Conservation (phyloP, 92 coral and sea anemone species). For the Chrysogorgia sp. region DNA sequence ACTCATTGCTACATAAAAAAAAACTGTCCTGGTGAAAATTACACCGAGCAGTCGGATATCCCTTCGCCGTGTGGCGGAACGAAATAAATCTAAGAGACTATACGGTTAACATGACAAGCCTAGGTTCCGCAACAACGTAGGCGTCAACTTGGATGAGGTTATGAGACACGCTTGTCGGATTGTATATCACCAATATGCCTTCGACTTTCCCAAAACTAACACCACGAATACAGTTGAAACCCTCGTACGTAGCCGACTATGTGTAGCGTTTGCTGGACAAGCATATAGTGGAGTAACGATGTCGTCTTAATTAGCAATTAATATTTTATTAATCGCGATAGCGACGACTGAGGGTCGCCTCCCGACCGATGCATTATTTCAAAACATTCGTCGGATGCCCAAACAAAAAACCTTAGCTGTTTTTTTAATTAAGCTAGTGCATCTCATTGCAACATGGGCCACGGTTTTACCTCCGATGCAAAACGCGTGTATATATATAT, state of each 20-base stretch:
- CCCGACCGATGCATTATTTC: slow-evolving; percentile 23
- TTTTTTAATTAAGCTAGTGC: not conserved
- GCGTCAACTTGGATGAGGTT: no score
- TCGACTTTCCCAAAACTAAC: no score
- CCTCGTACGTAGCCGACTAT: no score
- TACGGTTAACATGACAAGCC: no score
- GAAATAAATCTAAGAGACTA: not conserved
- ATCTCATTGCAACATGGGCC: slow-evolving; percentile 5
- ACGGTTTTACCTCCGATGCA: no score
- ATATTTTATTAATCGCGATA: slow-evolving; percentile 98
- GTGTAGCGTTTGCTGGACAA: no score
- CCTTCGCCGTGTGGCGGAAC: no score
- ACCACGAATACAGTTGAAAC: no score
- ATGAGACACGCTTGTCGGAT: no score
- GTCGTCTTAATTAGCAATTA: slow-evolving; percentile 95
- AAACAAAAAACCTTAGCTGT: not conserved
- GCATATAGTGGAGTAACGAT: slow-evolving; percentile 74
- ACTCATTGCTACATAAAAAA: not conserved
- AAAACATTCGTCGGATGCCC: slow-evolving; percentile 14
- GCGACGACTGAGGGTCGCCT: slow-evolving; percentile 85
- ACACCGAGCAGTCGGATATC: not conserved
- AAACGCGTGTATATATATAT: no score
- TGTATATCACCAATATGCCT: no score
- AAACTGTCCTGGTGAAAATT: not conserved
- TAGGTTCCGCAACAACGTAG: no score